A percentile compares a stretch with the other conserved stretches of the same genome.
Evolutionary conservation across 2,113 vertebrate genomes (phyloP).

Genomic region (Nestor notabilis): DNA sequence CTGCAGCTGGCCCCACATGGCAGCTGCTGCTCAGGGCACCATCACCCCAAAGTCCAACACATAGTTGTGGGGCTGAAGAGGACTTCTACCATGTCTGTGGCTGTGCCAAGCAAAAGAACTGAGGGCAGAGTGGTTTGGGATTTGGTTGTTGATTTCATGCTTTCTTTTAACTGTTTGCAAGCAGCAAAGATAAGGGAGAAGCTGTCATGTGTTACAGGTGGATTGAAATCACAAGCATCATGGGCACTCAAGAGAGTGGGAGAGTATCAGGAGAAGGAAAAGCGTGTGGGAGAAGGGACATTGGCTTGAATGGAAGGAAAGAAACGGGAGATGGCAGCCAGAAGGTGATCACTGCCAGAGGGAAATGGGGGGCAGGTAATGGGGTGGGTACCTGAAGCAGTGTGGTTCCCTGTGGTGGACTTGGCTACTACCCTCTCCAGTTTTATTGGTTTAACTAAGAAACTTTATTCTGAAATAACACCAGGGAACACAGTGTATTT

Average conservation of each 20-base stretch:
- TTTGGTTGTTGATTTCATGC: not conserved
- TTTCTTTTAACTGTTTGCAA: not conserved
- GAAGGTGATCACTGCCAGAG: not conserved
- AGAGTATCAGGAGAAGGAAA: not conserved
- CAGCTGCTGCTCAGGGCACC: not conserved
- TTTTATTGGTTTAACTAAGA: not conserved
- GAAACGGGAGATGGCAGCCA: not conserved
- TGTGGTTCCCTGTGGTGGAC: not conserved
- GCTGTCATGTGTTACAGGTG: not conserved
- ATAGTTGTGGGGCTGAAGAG: fast-evolving
- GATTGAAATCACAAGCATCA: not conserved
- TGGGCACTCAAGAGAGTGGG: not conserved
- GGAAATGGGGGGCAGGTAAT: not conserved
- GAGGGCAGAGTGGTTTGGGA: not conserved
- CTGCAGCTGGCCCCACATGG: fast-evolving
- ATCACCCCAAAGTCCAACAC: fast-evolving
- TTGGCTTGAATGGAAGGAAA: not conserved
- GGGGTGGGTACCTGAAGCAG: not conserved
- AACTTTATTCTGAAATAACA: not conserved
- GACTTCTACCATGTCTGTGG: not conserved
- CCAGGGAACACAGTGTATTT: not conserved
- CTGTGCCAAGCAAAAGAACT: not conserved
- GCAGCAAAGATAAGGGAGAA: not conserved
- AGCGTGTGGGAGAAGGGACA: not conserved
- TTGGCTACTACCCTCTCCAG: not conserved